phyloP scores from a whole-genome alignment of 2,888 invertebrate species.

The Trileptium ribeirensis region DNA sequence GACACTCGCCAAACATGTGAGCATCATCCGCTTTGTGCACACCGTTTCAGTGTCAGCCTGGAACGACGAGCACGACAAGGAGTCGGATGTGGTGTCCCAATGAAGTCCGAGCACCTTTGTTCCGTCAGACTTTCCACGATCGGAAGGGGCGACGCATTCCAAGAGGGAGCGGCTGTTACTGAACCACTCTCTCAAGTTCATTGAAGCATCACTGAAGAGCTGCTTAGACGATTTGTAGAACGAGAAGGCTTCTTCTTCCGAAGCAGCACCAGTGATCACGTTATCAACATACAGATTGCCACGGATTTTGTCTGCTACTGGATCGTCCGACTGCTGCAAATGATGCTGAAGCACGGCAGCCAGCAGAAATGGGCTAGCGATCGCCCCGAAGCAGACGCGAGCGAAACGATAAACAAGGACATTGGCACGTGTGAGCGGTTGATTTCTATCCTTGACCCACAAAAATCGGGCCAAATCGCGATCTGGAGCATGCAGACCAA shows the following conservation, averaged over 20 bases:
- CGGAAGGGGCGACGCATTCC: neutral
- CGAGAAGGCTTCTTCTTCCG: neutral
- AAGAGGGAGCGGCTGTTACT: neutral
- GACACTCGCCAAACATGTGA: neutral
- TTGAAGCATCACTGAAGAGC: constrained; percentile 10
- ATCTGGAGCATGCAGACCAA: constrained; percentile 27
- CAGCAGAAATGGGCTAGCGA: constrained; percentile 32
- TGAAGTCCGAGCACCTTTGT: constrained; percentile 4
- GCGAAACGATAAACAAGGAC: constrained; percentile 30
- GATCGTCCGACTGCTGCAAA: neutral
- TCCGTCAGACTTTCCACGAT: neutral
- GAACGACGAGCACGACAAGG: neutral
- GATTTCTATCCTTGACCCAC: neutral
- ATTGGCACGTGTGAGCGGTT: constrained; percentile 27
- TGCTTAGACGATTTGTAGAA: neutral
- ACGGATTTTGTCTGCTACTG: neutral
- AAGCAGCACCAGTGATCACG: neutral
- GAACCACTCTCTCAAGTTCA: constrained; percentile 13
- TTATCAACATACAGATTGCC: constrained; percentile 34
- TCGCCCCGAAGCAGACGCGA: constrained; percentile 35
- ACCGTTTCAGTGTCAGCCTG: neutral
- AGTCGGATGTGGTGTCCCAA: neutral
- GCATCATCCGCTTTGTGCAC: neutral
- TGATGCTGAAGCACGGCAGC: constrained; percentile 27
- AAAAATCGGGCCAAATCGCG: constrained; percentile 24